phyloP scores from a whole-genome alignment of 2,113 vertebrate species.

The Panurus biarmicus region DNA sequence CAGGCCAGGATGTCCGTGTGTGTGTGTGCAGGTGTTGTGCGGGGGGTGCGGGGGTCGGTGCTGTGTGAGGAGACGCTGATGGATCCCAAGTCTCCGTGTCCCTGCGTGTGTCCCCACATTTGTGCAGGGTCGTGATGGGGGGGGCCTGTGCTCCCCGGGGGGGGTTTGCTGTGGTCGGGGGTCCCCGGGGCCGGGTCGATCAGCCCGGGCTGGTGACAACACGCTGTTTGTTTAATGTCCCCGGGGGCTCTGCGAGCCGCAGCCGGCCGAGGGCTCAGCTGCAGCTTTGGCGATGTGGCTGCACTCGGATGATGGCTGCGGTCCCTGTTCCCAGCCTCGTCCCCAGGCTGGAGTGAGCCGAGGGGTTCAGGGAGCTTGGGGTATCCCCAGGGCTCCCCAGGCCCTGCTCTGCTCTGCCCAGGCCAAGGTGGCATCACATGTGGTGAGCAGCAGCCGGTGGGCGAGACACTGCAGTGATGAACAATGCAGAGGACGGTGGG shows the following conservation, averaged over 20 bases:
- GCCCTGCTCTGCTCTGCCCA: background rate
- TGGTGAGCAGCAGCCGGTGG: background rate
- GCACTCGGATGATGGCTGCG: background rate
- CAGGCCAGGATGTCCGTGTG: background rate
- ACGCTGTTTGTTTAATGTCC: constrained; percentile 53
- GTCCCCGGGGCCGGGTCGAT: constrained; percentile 24
- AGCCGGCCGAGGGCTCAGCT: background rate
- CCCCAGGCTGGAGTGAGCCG: background rate
- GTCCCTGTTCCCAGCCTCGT: background rate
- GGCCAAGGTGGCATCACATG: background rate
- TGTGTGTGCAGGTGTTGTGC: background rate
- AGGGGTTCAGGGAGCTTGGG: background rate
- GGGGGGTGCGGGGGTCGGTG: background rate
- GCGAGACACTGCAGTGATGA: background rate
- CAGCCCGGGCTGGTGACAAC: constrained; percentile 2
- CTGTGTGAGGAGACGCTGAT: fast-evolving
- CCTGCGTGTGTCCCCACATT: background rate
- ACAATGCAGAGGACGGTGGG: background rate
- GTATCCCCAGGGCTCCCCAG: background rate
- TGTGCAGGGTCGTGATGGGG: background rate
- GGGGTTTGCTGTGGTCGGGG: background rate
- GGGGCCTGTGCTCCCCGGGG: background rate
- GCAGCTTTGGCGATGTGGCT: background rate
- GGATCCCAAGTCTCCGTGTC: background rate
- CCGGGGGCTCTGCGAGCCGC: background rate